phyloP scores from a whole-genome alignment of 2,797 vertebrate genomes.

The Chrysocyon brachyurus region DNA sequence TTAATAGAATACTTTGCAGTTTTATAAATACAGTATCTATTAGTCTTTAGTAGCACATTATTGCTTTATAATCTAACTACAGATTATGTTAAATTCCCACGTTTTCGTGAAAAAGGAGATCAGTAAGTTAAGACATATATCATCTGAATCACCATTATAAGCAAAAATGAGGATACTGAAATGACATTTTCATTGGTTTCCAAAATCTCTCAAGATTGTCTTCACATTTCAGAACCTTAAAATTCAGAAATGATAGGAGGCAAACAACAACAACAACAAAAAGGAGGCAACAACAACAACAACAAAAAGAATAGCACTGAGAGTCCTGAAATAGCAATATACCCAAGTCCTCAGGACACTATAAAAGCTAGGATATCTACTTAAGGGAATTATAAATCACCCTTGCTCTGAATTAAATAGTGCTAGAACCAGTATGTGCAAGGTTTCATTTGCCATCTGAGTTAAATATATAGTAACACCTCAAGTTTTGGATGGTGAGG shows the following conservation, averaged over 20 bases:
- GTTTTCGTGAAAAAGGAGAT: neutral
- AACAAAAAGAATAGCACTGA: neutral
- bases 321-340: accelerated
- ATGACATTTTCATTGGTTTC: neutral
- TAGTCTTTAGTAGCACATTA: neutral
- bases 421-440: accelerated
- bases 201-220: neutral
- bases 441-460: neutral
- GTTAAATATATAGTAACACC: neutral
- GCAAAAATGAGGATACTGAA: neutral
- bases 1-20: neutral
- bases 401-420: neutral
- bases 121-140: neutral
- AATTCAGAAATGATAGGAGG: neutral
- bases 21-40: neutral
- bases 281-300: neutral
- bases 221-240: neutral
- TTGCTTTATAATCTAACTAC: neutral
- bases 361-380: neutral
- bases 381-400: neutral
- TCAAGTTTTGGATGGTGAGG: neutral
- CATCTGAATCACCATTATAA: neutral
- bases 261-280: neutral
- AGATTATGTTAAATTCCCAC: neutral
- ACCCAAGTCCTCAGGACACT: neutral